These are phyloP conservation scores for Dromococcyx pavoninus DNA, from an alignment of 2,797 vertebrate species.

Conservation along the genomic window DNA sequence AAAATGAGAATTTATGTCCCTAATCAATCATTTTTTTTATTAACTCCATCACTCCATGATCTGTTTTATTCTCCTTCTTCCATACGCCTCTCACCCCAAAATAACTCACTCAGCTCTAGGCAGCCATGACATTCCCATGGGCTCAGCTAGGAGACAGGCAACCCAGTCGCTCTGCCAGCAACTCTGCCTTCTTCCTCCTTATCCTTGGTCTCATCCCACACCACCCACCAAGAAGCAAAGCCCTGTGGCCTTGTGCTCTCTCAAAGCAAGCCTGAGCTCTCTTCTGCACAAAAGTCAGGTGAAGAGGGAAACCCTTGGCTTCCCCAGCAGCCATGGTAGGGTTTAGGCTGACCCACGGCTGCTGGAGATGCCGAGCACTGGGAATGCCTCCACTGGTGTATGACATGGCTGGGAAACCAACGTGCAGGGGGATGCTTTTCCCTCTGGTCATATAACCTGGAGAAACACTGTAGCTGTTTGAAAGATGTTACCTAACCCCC, in stretches of 20 bases:
- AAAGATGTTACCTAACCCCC: not conserved
- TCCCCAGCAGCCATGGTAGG: not conserved
- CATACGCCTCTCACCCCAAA: not conserved
- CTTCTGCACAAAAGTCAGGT: not conserved
- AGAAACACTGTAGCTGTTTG: not conserved
- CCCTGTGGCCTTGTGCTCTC: not conserved
- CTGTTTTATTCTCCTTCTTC: slow-evolving; percentile 64
- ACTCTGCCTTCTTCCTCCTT: not conserved
- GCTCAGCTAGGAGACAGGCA: not conserved
- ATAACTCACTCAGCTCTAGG: not conserved
- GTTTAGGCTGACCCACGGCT: not conserved
- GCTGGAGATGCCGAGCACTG: not conserved
- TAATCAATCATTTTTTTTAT: slow-evolving; percentile 59
- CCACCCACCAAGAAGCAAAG: not conserved
- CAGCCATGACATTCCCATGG: not conserved
- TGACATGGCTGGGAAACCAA: not conserved
- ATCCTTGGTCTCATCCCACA: not conserved
- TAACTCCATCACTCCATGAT: slow-evolving; percentile 63
- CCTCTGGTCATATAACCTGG: not conserved
- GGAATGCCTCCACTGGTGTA: not conserved
- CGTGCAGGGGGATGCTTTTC: not conserved
- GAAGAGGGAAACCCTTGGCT: not conserved
- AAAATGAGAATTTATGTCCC: slow-evolving; percentile 64
- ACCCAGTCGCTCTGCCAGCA: not conserved
- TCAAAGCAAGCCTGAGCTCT: not conserved